Percentiles rank a stretch among this genome's conserved stretches.
These are phyloP conservation scores for Octodonta nipae DNA, from an alignment of 2,888 invertebrate species.

Conservation along the genomic window DNA sequence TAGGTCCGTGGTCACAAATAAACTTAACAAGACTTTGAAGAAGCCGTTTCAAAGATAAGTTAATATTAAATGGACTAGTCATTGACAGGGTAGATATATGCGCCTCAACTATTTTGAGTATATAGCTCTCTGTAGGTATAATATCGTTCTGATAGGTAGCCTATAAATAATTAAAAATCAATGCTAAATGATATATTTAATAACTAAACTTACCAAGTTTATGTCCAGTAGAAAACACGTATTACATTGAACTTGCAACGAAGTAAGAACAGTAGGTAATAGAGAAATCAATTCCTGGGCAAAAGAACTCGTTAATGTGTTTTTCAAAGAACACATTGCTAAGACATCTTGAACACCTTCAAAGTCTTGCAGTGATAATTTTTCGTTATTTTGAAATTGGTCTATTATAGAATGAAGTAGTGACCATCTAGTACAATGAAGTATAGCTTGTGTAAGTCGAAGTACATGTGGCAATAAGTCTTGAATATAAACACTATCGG, in stretches of 20 bases:
- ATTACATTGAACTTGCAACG: conserved; percentile 51
- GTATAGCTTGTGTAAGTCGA: conserved; percentile 49
- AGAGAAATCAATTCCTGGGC: conserved; percentile 41
- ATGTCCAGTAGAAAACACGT: conserved; percentile 42
- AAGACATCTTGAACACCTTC: conserved; percentile 34
- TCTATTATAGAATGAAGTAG: conserved; percentile 31
- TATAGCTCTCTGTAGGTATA: conserved; percentile 71
- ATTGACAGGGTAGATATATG: conserved; percentile 53
- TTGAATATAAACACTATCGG: conserved; percentile 37
- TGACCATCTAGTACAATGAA: conserved; percentile 47
- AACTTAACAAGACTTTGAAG: conserved; percentile 51
- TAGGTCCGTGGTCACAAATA: conserved; percentile 46
- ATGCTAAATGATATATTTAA: not conserved
- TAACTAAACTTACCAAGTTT: conserved; percentile 40
- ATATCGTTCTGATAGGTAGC: conserved; percentile 61
- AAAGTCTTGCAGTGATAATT: conserved; percentile 37
- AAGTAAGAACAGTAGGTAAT: conserved; percentile 42
- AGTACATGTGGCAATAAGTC: conserved; percentile 54
- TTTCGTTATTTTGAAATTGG: conserved; percentile 33
- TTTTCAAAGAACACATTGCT: conserved; percentile 34
- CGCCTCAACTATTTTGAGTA: conserved; percentile 58
- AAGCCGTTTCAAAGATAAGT: conserved; percentile 50
- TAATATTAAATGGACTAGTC: conserved; percentile 44
- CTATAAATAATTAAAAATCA: conserved; percentile 33
- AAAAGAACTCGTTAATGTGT: conserved; percentile 29